These are phyloP conservation scores for Griposia aprilina DNA, from an alignment of 2,888 invertebrate genomes.

Conservation along the genomic window DNA sequence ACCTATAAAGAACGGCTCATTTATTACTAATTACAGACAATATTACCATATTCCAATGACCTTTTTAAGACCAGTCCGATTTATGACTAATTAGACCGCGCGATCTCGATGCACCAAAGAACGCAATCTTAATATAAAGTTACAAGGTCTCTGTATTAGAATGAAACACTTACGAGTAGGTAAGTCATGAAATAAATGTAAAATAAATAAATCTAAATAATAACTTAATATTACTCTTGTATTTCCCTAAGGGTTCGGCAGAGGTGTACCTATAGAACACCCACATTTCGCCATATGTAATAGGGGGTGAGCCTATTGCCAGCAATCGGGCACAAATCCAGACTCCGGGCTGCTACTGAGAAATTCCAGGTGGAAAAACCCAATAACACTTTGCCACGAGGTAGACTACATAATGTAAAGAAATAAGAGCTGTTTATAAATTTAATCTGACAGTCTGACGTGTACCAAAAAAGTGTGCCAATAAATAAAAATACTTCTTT, in stretches of 20 bases:
- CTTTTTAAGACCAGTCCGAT: conserved; percentile 42
- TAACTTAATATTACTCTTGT: not conserved
- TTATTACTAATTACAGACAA: conserved; percentile 34
- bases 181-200: conserved; percentile 19
- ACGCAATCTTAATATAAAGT: conserved; percentile 41
- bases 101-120: conserved; percentile 53
- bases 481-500: conserved; percentile 48
- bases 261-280: not conserved
- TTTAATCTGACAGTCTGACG: conserved; percentile 17
- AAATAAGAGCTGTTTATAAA: conserved; percentile 29
- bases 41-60: conserved; percentile 52
- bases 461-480: conserved; percentile 46
- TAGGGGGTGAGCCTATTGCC: not conserved
- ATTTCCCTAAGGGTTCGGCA: not conserved
- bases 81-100: conserved; percentile 42
- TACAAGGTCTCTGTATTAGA: conserved; percentile 46
- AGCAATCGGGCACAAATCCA: no score
- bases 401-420: not conserved
- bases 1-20: conserved; percentile 10
- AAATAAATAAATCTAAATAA: conserved; percentile 22
- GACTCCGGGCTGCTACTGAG: not conserved
- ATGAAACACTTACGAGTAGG: no score
- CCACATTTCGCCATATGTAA: no score
- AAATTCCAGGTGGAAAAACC: no score
- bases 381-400: not conserved